Base-by-base conservation (phyloP, 2,113 vertebrate species). In the Pterocles burchelli region DNA sequence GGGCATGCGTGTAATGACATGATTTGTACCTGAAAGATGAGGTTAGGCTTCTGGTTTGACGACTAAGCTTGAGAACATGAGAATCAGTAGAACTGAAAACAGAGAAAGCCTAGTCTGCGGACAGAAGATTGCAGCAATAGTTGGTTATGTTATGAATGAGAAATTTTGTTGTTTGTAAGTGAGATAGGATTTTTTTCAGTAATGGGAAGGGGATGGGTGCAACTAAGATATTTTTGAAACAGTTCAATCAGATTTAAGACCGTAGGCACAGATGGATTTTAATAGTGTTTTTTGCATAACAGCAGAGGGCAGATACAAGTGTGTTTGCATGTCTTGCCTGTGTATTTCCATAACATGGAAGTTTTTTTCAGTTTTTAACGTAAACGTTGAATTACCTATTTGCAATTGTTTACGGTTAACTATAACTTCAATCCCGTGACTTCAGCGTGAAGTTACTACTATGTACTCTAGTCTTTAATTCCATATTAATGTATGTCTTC, bases 361-460 rank as follows among this genome's bases (percentile, higher is more conserved):
- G 41, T 3, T 8, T 2, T 68, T 78, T 87, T 65, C 41, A 5
- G 1, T 70, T 96, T 95, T 90, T 88, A 95, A 92, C 63, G 48
- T 95, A 94, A 94, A 95, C 9, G 4, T 51, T 93, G 87, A 43
- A 83, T 85, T 96, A 96, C 91, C 85, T 96, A 94, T 94, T 97
- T 96, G 71, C 81, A 70, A 2, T 89, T 94, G 73, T 94, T 95
- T 91, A 93, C 80, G 71, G 67, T 36, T 73, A 91, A 55, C 93
- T 93, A 83, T 48, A 94, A 83, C 84, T 89, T 83, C 48, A 31
- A 73, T 93, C 67, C 94, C 63, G 31, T 80, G 66, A 79, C 67
- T 86, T 61, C 46, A 88, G 0, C 43, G 7, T 62, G 29, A 34
- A 84, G 58, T 91, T 88, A 65, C 49, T 54, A 22, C 63, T 90